Base-by-base conservation (phyloP, 2,888 invertebrate genomes). In the Athalia rosae region DNA sequence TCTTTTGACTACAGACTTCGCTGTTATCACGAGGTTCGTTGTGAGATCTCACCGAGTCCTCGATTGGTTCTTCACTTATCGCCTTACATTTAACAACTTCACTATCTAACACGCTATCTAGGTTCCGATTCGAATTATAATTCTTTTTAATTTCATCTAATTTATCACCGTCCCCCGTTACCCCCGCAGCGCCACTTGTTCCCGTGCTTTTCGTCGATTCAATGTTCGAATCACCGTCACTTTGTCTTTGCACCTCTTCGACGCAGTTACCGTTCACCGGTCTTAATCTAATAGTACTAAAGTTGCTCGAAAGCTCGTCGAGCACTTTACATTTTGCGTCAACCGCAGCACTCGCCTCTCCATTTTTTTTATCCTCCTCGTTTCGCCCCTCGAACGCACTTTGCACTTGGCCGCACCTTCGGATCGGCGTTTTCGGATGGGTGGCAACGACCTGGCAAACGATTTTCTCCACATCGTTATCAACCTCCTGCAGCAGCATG, bases 281-380 rank as follows among this genome's bases (percentile, higher is more conserved):
- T 79, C 82, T 88, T 64, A 89, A 82, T 82, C 84, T 88, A 53
- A 89, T 87, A 11, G 83, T 82, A 76, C 81, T 80, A 67, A 89
- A 89, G 80, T 87, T 89, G 59, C 80, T 83, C 73, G 89, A 81
- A 71, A 89, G 81, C 79, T 89, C 89, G 77, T 85, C 87, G 76
- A 89, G 77, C 64, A 89, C 84, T 48, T 87, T 85, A 80, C 82
- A 82, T 77, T 89, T 89, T 2, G 78, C 84, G 41, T 87, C 85
- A 0, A 82, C 81, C 11, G 79, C 78, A 59, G 47, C 50, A 59
- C 61, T 50, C 4, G 48, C 59, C 43, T 58, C 79, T 84, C 77
- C 81, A 85, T 28, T 77, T 81, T 47, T 64, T 77, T 9, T 45
- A 61, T 11, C 41, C n/a, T 15, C 61, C 4, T 15, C 48, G 6